Base-by-base conservation (phyloP, 2,797 vertebrate genomes). In the Lateolabrax maculatus region DNA sequence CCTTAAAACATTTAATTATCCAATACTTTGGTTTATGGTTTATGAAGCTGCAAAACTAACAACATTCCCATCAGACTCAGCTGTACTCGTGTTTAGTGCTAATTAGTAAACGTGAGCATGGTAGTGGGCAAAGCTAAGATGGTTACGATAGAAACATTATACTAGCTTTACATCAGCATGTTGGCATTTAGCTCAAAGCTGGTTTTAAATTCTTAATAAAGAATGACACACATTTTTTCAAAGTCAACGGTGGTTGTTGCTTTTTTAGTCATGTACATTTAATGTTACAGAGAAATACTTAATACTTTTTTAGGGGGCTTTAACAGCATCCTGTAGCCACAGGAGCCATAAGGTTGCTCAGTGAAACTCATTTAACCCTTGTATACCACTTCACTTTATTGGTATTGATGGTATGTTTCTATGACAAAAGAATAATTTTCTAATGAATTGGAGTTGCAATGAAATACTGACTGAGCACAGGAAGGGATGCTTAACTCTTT, bases 331-430 rank as follows among this genome's bases (percentile, higher is more conserved):
- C 31, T 55, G 51, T 9, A 68, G 37, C 68, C 65, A 56, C 53
- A 78, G 21, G 36, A 51, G 34, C 37, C 53, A 52, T 9, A 23
- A 43, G 55, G 64, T 63, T n/a, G 21, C 36, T 44, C 8, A 39
- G 19, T 25, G 13, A 75, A 68, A 48, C 31, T 43, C 31, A 63
- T 1, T 57, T 49, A 80, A 77, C 58, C 25, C 13, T 55, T 36
- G 15, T 16, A 7, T 12, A 56, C 53, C 25, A 25, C 60, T 36
- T 39, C 55, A 70, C 25, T 49, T 39, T 23, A 29, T 43, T 10
- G 9, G 16, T 29, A 44, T 12, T 41, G 23, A 52, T 48, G 41
- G 12, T 55, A 23, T 71, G 51, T 66, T 27, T 63, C 48, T 6
- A 31, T 53, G 11, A 52, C 6, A 16, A 66, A 66, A 48, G 19